Conservation (phyloP, 2,888 invertebrate species). For the Troglohyphantes excavatus region DNA sequence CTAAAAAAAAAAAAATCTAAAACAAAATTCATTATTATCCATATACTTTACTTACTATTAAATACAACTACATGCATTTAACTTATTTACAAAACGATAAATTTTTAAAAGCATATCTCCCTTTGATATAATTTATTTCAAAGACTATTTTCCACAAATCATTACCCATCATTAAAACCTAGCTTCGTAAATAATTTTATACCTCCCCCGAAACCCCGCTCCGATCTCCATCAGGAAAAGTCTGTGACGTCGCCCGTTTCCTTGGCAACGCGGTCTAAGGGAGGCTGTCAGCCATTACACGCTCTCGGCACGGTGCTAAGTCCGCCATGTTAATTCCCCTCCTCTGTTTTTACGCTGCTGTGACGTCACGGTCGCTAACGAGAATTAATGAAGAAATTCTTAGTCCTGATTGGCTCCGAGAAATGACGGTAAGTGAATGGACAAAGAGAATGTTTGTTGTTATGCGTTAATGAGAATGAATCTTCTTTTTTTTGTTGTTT, state of each 20-base stretch:
- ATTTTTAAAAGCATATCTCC: too few relatives aligned
- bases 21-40: too few relatives aligned
- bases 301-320: slow-evolving; percentile 28
- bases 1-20: too few relatives aligned
- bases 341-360: slow-evolving; percentile 64
- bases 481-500: slow-evolving; percentile 14
- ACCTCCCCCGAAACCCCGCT: neutral
- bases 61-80: too few relatives aligned
- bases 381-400: slow-evolving; percentile 77
- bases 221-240: neutral
- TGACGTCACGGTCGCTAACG: slow-evolving; percentile 74
- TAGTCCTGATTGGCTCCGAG: slow-evolving; percentile 63
- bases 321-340: slow-evolving; percentile 76
- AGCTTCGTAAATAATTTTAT: slow-evolving; percentile 9
- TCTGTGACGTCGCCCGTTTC: slow-evolving; percentile 62
- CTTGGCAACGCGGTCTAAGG: slow-evolving; percentile 38
- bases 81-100: too few relatives aligned
- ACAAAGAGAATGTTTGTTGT: slow-evolving; percentile 67
- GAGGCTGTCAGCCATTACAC: slow-evolving; percentile 64
- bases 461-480: slow-evolving; percentile 69
- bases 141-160: too few relatives aligned
- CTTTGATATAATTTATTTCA: too few relatives aligned
- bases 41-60: too few relatives aligned
- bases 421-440: slow-evolving; percentile 73
- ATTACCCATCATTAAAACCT: neutral